Conservation (phyloP, 2,113 vertebrate species). For the Oryzias woworae region DNA sequence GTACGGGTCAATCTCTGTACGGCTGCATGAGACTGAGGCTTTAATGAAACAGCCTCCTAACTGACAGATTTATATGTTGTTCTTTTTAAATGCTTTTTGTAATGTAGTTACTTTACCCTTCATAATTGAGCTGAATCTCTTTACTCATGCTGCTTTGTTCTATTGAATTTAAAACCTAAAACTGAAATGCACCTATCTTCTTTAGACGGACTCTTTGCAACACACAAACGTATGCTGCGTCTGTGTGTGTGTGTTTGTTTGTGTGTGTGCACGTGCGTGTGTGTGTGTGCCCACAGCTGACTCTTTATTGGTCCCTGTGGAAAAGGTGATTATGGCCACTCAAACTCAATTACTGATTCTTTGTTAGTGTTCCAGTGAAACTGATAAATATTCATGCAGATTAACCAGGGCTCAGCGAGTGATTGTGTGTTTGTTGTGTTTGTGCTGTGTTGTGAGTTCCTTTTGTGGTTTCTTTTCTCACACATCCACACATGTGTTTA, state of each 20-base stretch:
- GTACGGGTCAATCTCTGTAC: too few species aligned
- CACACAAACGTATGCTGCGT: neutral
- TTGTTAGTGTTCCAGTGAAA: conserved; percentile 62
- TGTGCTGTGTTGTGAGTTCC: neutral
- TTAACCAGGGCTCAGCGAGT: conserved; percentile 39
- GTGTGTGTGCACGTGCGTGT: neutral
- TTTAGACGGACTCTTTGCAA: too few species aligned
- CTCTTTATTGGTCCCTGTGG: conserved; percentile 63
- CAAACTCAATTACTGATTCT: conserved; percentile 73
- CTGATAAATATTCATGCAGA: conserved; percentile 75
- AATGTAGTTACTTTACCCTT: too few species aligned
- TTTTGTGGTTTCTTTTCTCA: neutral
- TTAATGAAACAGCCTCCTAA: too few species aligned
- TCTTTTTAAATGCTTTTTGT: too few species aligned
- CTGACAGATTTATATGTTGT: too few species aligned
- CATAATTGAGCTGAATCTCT: too few species aligned
- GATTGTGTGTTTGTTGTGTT: conserved; percentile 1
- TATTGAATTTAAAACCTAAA: too few species aligned
- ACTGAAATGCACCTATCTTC: too few species aligned
- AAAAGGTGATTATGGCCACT: conserved; percentile 53
- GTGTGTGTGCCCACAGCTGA: conserved; percentile 59
- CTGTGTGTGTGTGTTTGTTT: neutral
- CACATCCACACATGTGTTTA: neutral
- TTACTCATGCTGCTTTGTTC: too few species aligned
- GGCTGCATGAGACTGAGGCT: too few species aligned